Evolutionary conservation across 2,797 vertebrate genomes (phyloP).

Genomic region (Melopsittacus undulatus): DNA sequence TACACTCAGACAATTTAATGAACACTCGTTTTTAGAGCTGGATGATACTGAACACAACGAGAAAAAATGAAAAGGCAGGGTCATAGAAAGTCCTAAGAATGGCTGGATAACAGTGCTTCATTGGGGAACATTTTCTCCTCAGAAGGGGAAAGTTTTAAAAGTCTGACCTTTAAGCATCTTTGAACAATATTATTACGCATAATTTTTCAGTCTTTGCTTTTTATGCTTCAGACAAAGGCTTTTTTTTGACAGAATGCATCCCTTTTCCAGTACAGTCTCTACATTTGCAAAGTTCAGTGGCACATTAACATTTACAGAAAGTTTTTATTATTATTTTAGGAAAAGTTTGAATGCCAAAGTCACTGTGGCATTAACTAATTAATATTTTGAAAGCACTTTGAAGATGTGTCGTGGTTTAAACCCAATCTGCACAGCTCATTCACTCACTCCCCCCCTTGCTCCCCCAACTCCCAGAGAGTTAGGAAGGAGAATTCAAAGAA

Average conservation of each 20-base stretch:
- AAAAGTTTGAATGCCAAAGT: neutral
- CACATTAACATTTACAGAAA: conserved; percentile 34
- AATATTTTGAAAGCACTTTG: conserved; percentile 23
- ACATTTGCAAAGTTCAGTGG: conserved; percentile 7
- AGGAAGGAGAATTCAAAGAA: too few species aligned
- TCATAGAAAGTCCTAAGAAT: neutral
- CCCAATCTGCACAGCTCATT: too few species aligned
- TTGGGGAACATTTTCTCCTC: neutral
- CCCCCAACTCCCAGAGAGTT: too few species aligned
- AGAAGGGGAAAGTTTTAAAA: neutral
- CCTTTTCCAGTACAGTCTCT: neutral
- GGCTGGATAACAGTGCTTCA: neutral
- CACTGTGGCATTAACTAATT: conserved; percentile 28
- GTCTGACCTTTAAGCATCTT: conserved; percentile 26
- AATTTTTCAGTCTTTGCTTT: conserved; percentile 6
- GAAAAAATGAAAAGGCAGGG: neutral
- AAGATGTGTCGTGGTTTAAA: too few species aligned
- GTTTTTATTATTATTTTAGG: neutral
- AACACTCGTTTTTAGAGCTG: neutral
- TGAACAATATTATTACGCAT: neutral
- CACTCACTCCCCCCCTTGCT: too few species aligned
- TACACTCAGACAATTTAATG: neutral
- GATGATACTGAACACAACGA: neutral
- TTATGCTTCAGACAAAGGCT: neutral
- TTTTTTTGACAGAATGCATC: neutral